Base-by-base conservation (phyloP, 2,797 vertebrate genomes). In the Sebastolobus alascanus region DNA sequence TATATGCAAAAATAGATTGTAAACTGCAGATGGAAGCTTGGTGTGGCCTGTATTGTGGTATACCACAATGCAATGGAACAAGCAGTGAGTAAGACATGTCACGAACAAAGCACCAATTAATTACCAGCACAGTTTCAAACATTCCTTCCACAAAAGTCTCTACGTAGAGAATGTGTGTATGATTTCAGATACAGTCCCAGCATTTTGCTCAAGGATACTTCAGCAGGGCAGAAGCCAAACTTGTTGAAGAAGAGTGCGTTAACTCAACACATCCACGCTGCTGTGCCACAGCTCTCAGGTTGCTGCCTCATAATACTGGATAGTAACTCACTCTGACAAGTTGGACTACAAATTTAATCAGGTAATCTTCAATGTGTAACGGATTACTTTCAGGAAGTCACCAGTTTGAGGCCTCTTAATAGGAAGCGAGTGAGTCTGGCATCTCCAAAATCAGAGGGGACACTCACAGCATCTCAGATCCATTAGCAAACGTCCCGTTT, bases 401-500 rank as follows among this genome's bases (percentile, higher is more conserved):
- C 55, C 55, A 9, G n/a, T 82, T 37, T 27, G 71, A 79, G 8
- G 55, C 18, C 12, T 27, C 16, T 25, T 77, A 75, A 89, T 25
- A 25, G 74, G 78, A 79, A 1, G 55, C 55, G 77, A 85, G 68
- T 77, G 55, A 25, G 72, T 35, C 65, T 74, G 84, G 74, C 76
- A 73, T 74, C 27, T 79, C 67, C 35, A 37, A 43, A 77, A 81
- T 82, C 85, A 80, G 72, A 64, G 55, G 87, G 82, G 90, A 88
- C 43, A 0, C 33, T 67, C 56, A 4, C 78, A 65, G 77, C 80
- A 65, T 73, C 75, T 84, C 88, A 63, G 73, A 76, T 80, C 71
- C 84, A 89, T 89, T 91, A 90, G 70, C 70, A 61, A 65, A 82
- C 8, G 83, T 80, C 83, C 80, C 40, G 73, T 76, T 68, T 87